Evolutionary conservation across 2,888 invertebrate genomes (phyloP).

Genomic region (Cyclophora albipunctata): DNA sequence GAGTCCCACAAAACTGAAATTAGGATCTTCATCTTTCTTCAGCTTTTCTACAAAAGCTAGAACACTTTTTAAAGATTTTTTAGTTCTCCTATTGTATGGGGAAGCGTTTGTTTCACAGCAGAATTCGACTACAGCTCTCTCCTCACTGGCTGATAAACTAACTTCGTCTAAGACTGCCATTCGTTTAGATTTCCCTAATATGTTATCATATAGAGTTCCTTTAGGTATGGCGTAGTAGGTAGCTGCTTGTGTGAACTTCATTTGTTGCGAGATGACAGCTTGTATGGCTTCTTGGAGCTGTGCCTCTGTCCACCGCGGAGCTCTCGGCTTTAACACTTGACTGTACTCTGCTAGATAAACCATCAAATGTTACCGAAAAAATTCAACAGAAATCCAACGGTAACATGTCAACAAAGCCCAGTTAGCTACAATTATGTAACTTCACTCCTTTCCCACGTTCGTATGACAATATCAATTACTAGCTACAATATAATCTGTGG

Average conservation of each 20-base stretch:
- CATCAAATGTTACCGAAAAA: constrained; percentile 26
- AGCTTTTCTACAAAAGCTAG: constrained; percentile 80
- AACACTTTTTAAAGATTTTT: constrained; percentile 78
- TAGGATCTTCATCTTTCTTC: constrained; percentile 73
- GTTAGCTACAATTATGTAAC: background rate
- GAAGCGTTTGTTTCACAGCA: constrained; percentile 83
- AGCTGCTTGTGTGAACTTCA: constrained; percentile 86
- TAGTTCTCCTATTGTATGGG: constrained; percentile 82
- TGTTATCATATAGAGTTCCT: constrained; percentile 86
- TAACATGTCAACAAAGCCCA: background rate
- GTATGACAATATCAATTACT: background rate
- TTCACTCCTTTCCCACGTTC: constrained; percentile 5
- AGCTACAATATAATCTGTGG: constrained; percentile 5
- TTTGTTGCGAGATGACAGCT: constrained; percentile 83
- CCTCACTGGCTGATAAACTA: constrained; percentile 76
- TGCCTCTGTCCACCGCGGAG: constrained; percentile 83
- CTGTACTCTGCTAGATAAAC: constrained; percentile 61
- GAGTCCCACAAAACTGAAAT: constrained; percentile 80
- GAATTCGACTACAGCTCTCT: constrained; percentile 80
- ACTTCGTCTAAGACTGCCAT: constrained; percentile 85
- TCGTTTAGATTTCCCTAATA: constrained; percentile 83
- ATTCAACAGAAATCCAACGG: background rate
- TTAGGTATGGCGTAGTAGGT: constrained; percentile 83
- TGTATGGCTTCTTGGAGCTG: constrained; percentile 85
- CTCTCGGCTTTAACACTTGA: constrained; percentile 81